These are phyloP conservation scores for Microplitis demolitor DNA, from an alignment of 1,140 invertebrate genomes.

Conservation along the genomic window DNA sequence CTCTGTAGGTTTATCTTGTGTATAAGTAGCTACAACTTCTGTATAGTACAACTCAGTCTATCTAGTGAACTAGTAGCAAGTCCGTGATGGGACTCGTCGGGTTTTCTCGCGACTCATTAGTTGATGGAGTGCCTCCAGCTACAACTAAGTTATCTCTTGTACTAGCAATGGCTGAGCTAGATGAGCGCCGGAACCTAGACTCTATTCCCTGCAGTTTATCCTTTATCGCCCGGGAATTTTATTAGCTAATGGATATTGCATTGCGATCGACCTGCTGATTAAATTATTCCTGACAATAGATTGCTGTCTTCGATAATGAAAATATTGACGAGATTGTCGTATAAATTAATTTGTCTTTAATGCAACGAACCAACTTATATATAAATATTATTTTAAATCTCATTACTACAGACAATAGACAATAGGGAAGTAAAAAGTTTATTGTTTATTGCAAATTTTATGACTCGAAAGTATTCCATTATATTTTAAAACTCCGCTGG, in stretches of 20 bases:
- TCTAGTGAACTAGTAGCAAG: conserved; percentile 18
- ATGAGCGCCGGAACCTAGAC: neutral
- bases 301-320: too few species aligned
- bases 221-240: conserved; percentile 29
- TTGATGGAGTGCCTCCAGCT: conserved; percentile 40
- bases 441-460: too few species aligned
- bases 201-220: conserved; percentile 10
- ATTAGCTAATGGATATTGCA: conserved; percentile 54
- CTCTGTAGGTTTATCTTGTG: neutral
- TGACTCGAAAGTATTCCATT: too few species aligned
- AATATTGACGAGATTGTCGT: too few species aligned
- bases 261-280: conserved; percentile 7
- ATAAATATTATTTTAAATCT: neutral
- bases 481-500: too few species aligned
- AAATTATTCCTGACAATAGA: neutral
- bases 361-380: neutral
- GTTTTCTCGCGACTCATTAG: conserved; percentile 44
- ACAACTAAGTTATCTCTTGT: conserved; percentile 39
- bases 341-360: neutral
- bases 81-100: conserved; percentile 31
- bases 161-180: neutral
- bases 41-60: too few species aligned
- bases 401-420: too few species aligned
- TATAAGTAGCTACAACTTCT: too few species aligned
- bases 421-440: too few species aligned